Evolutionary conservation across 2,113 vertebrate genomes (phyloP).

Genomic region (Myotis lucifugus): DNA sequence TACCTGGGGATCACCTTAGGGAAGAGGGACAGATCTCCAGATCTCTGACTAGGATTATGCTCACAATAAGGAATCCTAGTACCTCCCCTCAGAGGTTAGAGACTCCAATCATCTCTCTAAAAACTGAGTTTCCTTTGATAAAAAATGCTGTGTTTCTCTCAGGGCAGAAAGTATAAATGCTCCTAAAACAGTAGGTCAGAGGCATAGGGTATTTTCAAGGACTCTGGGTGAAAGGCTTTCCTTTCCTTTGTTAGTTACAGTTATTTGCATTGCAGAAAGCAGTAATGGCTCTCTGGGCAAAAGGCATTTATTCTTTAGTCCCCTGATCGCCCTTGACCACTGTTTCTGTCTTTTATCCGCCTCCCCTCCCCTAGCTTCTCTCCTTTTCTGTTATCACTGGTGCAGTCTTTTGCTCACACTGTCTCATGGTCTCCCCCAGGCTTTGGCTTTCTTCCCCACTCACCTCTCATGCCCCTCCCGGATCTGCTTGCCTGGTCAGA

Average conservation of each 20-base stretch:
- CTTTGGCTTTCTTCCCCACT: neutral
- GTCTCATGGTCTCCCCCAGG: neutral
- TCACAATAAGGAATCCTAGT: neutral
- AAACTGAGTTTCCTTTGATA: slow-evolving; percentile 20
- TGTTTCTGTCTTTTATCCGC: neutral
- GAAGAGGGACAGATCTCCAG: neutral
- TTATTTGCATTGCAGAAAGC: neutral
- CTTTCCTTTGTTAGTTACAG: slow-evolving; percentile 32
- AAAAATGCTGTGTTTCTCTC: neutral
- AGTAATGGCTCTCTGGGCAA: neutral
- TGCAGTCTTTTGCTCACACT: neutral
- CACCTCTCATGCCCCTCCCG: neutral
- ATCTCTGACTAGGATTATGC: neutral
- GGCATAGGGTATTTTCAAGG: neutral
- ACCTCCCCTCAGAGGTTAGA: neutral
- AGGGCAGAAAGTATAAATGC: neutral
- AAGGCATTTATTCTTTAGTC: neutral
- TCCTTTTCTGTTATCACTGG: neutral
- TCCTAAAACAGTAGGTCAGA: neutral
- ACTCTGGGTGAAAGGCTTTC: neutral
- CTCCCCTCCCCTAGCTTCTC: neutral
- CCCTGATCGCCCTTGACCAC: neutral
- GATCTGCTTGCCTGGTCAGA: neutral
- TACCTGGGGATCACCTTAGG: neutral
- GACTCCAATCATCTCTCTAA: neutral